Conservation (phyloP, 2,797 vertebrate genomes). For the Lateolabrax maculatus region DNA sequence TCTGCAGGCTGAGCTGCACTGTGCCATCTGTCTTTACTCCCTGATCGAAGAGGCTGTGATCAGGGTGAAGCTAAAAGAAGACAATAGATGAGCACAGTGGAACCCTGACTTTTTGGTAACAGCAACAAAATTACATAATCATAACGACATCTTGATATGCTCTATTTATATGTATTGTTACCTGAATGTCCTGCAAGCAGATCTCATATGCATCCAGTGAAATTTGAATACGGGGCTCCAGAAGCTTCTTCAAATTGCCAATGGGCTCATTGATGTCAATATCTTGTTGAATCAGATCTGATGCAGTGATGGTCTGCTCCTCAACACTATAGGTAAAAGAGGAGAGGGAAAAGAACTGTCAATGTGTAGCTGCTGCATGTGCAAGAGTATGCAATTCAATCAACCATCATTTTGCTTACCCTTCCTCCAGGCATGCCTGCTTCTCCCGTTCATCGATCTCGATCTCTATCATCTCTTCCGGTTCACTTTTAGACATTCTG, state of each 20-base stretch:
- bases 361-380: neutral
- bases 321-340: constrained; percentile 87
- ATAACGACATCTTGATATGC: neutral
- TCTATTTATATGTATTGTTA: constrained; percentile 66
- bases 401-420: constrained; percentile 69
- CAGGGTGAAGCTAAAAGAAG: constrained; percentile 91
- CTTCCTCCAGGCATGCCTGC: constrained; percentile 87
- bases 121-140: neutral
- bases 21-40: constrained; percentile 99
- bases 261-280: constrained; percentile 99
- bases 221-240: constrained; percentile 96
- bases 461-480: constrained; percentile 99
- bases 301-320: constrained; percentile 94
- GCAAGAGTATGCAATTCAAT: neutral
- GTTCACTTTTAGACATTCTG: constrained; percentile 96
- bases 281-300: constrained; percentile 97
- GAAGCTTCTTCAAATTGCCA: constrained; percentile 96
- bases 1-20: constrained; percentile 98
- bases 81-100: constrained; percentile 2
- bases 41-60: constrained; percentile 98
- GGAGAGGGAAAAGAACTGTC: neutral
- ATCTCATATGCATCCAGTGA: constrained; percentile 96
- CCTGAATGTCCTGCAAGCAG: constrained; percentile 98
- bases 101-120: no score
- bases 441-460: constrained; percentile 97